Percentiles rank a stretch among this genome's conserved stretches.
These are phyloP conservation scores for Heteromurus nitidus DNA, from an alignment of 2,888 invertebrate species.

Conservation along the genomic window DNA sequence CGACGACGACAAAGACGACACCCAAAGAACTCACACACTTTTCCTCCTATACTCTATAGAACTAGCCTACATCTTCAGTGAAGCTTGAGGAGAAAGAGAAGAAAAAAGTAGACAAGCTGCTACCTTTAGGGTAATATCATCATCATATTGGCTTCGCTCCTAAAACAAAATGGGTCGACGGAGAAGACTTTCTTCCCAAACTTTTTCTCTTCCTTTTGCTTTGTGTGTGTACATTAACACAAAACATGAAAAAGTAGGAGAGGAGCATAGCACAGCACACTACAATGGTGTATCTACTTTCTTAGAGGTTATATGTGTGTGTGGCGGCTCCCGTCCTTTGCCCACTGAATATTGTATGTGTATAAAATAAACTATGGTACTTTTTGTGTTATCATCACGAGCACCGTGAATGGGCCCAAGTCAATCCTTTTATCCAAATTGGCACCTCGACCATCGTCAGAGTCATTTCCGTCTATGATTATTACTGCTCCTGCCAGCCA, in stretches of 20 bases:
- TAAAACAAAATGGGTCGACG: conserved; percentile 59
- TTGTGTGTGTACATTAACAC: neutral
- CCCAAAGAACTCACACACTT: neutral
- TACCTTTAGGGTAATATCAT: conserved; percentile 64
- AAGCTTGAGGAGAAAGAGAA: conserved; percentile 20
- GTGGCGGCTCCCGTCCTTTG: neutral
- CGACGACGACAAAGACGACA: neutral
- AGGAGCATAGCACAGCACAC: no score
- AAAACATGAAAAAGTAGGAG: neutral
- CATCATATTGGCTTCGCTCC: conserved; percentile 52
- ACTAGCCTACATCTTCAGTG: conserved; percentile 39
- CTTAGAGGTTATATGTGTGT: no score
- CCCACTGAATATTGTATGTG: neutral
- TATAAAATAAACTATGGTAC: conserved; percentile 58
- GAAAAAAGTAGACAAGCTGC: conserved; percentile 52
- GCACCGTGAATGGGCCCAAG: conserved; percentile 62
- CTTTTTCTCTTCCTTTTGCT: neutral
- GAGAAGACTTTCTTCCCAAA: conserved; percentile 12
- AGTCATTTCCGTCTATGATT: conserved; percentile 70
- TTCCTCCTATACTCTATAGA: conserved; percentile 22
- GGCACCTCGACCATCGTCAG: conserved; percentile 72
- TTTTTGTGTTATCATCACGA: conserved; percentile 63
- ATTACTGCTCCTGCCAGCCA: conserved; percentile 70
- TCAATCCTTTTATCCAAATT: conserved; percentile 74
- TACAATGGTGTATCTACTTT: no score